Evolutionary conservation across 1,140 invertebrate genomes (phyloP).

Genomic region (Caenorhabditis remanei): DNA sequence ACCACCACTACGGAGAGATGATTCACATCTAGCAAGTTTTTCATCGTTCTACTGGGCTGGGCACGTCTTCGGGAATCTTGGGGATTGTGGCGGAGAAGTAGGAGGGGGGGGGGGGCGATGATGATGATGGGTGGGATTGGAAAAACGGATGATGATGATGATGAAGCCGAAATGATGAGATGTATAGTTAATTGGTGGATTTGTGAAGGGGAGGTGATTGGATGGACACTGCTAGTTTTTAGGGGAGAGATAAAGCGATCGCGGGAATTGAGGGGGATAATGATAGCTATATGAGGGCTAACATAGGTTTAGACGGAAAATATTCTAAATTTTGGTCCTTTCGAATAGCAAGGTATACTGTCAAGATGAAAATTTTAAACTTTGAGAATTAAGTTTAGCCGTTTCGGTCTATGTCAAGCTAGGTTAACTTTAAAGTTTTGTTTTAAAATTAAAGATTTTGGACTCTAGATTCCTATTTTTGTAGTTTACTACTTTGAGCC

Average conservation of each 20-base stretch:
- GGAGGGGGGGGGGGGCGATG: background rate
- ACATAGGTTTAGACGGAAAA: too few species aligned
- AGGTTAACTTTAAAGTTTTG: too few species aligned
- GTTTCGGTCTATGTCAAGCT: too few species aligned
- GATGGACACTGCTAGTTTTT: background rate
- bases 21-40: constrained; percentile 50
- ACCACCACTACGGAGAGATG: background rate
- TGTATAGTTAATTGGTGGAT: constrained; percentile 24
- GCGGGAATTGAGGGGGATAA: too few species aligned
- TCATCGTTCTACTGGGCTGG: background rate
- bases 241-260: background rate
- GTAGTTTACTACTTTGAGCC: too few species aligned
- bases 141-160: constrained; percentile 6
- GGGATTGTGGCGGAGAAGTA: background rate
- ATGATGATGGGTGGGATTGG: constrained; percentile 36
- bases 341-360: too few species aligned
- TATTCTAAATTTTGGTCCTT: too few species aligned
- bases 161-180: constrained; percentile 13
- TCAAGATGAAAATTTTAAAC: too few species aligned
- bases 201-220: background rate
- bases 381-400: too few species aligned
- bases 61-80: constrained; percentile 20
- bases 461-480: too few species aligned
- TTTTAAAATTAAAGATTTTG: too few species aligned
- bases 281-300: too few species aligned